Evolutionary conservation across 2,113 vertebrate species (phyloP).

Genomic region (Pyxicephalus adspersus): DNA sequence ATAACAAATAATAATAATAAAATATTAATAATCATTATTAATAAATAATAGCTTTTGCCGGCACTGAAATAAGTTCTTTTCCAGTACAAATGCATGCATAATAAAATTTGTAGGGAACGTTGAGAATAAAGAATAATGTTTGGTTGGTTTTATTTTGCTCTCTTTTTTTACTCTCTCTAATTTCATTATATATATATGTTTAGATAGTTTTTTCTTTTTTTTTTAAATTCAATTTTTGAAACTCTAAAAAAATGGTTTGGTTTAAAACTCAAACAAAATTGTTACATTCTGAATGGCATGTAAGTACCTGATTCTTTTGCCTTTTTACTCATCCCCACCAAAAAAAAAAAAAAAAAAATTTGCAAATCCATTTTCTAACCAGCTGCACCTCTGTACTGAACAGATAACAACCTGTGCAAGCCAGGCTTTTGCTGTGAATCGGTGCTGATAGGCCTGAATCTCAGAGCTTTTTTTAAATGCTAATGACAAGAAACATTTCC

Average conservation of each 20-base stretch:
- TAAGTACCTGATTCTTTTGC: slow-evolving; percentile 97
- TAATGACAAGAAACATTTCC: slow-evolving; percentile 99
- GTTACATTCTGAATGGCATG: slow-evolving; percentile 92
- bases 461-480: slow-evolving; percentile 99
- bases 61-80: slow-evolving; percentile 38
- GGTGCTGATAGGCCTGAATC: slow-evolving; percentile 99
- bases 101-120: slow-evolving; percentile 40
- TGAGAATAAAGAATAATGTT: slow-evolving; percentile 84
- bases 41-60: slow-evolving; percentile 54
- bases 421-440: slow-evolving; percentile 94
- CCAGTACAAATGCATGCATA: slow-evolving; percentile 46
- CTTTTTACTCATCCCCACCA: slow-evolving; percentile 96
- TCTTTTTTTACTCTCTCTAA: slow-evolving; percentile 69
- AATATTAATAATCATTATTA: slow-evolving; percentile 57
- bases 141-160: slow-evolving; percentile 68
- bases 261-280: slow-evolving; percentile 90
- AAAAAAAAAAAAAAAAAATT: slow-evolving; percentile 85
- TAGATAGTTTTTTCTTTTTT: slow-evolving; percentile 35
- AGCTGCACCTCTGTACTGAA: slow-evolving; percentile 99
- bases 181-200: slow-evolving; percentile 30
- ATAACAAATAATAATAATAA: slow-evolving; percentile 57
- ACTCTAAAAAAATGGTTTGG: slow-evolving; percentile 85
- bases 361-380: slow-evolving; percentile 99
- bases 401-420: slow-evolving; percentile 99
- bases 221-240: slow-evolving; percentile 72